These are phyloP conservation scores for Uromys caudimaculatus DNA, from an alignment of 2,797 vertebrate genomes.

Conservation along the genomic window DNA sequence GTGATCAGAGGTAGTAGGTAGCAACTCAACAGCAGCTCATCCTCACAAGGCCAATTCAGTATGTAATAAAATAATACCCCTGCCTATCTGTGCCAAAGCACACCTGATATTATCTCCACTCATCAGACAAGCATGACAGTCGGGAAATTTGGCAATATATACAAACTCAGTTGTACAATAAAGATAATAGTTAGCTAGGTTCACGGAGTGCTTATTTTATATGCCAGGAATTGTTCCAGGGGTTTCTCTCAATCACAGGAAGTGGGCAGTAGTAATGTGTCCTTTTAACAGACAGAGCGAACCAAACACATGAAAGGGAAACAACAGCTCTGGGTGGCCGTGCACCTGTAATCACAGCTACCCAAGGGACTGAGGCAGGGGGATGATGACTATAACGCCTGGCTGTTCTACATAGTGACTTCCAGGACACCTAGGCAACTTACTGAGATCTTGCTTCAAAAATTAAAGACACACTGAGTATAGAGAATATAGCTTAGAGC, in stretches of 20 bases:
- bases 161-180: neutral
- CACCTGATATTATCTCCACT: neutral
- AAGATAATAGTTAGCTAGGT: neutral
- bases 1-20: neutral
- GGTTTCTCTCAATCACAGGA: slow-evolving; percentile 11
- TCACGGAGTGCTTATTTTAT: neutral
- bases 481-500: neutral
- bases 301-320: neutral
- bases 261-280: neutral
- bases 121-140: neutral
- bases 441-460: neutral
- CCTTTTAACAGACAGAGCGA: slow-evolving; percentile 39
- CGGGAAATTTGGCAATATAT: neutral
- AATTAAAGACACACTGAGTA: neutral
- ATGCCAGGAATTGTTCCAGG: neutral
- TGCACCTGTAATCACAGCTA: neutral
- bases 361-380: neutral
- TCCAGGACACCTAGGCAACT: neutral
- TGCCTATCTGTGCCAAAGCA: neutral
- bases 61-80: neutral
- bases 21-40: neutral
- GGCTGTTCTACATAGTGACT: neutral
- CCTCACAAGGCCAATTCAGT: neutral
- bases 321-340: neutral
- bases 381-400: neutral